Base-by-base conservation (phyloP, 2,797 vertebrate species). In the Gephyroberyx darwinii region DNA sequence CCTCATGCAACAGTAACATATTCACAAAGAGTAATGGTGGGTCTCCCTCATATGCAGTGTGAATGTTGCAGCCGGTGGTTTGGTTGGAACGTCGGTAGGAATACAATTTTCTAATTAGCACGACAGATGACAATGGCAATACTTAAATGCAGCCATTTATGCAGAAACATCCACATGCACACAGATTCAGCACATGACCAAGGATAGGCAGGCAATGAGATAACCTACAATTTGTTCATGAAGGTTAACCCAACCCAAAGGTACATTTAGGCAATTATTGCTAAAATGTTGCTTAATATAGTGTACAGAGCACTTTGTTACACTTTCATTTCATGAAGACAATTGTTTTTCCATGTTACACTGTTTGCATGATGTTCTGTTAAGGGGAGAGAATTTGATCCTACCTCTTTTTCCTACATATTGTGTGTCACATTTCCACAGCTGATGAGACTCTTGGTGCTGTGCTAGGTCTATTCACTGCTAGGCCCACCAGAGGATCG, bases 401-500 rank as follows among this genome's bases (percentile, higher is more conserved):
- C 22, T 73, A 52, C 53, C 33, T 53, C 39, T 57, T 31, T 61
- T 48, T 26, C 35, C 26, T 20, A 50, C 39, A 22, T 63, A 72
- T 8, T 45, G 62, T 59, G 53, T 74, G 75, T 81, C 69, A 69
- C 71, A 75, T 84, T 69, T 75, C 53, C 55, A 30, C n/a, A 54
- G 65, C 57, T 84, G 79, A 78, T 70, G 69, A 84, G 71, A 45
- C 71, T 77, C 50, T 41, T 59, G 30, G 16, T 69, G 65, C 63
- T 56, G 62, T 61, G 73, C 68, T 17, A 45, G n/a, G 80, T 81
- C 73, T 76, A 66, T 73, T 81, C 68, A 59, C 85, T 41, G 55
- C 83, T 53, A 69, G 68, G 74, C 75, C 80, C 80, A 72, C 75
- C 3, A 14, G 54, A 45, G 59, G 83, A 88, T 91, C 84, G 74